Evolutionary conservation across 2,797 vertebrate species (phyloP), one percentile per base, ranked within the genome.

Genomic region (Hyperoplus lanceolatus): DNA sequence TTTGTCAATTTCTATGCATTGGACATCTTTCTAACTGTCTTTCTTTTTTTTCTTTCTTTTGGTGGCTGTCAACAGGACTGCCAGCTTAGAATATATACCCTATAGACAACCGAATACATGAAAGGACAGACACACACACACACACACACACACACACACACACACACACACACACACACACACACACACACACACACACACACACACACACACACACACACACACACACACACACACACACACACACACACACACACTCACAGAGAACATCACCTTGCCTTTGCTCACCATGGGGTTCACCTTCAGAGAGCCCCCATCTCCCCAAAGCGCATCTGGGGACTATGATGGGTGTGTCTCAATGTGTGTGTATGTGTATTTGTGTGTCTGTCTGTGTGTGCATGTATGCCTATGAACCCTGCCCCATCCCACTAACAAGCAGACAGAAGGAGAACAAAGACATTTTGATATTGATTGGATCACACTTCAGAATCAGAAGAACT

Each of bases 251-350:
- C 45, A 66, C 15, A 67, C 38, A 49, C 62, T 21, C 48, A 54
- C 48, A 74, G 70, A 82, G 69, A 59, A 50, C 75, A 82, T 74
- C 79, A 88, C 77, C 78, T 81, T 18, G 63, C 88, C 79, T 87
- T 64, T 58, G 69, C 80, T 84, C 88, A 84, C 86, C 77, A 87
- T 89, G 90, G 90, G 91, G 86, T 89, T 93, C 90, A 90, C 90
- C 88, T 92, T 92, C 90, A 92, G 67, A 92, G 80, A 82, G 86
- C 75, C 73, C 87, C 70, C 67, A 76, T 86, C 80, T 90, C 81
- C 68, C 73, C 84, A 84, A 79, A 76, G 74, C 3, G 77, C 91
- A 90, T 85, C 89, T 89, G 89, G 88, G 89, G 87, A 89, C 68
- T 21, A 6, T 1, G 11, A 70, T 77, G 86, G 87, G 90, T 15